Evolutionary conservation across 2,797 vertebrate genomes (phyloP).

Genomic region (Aselliscus stoliczkanus): DNA sequence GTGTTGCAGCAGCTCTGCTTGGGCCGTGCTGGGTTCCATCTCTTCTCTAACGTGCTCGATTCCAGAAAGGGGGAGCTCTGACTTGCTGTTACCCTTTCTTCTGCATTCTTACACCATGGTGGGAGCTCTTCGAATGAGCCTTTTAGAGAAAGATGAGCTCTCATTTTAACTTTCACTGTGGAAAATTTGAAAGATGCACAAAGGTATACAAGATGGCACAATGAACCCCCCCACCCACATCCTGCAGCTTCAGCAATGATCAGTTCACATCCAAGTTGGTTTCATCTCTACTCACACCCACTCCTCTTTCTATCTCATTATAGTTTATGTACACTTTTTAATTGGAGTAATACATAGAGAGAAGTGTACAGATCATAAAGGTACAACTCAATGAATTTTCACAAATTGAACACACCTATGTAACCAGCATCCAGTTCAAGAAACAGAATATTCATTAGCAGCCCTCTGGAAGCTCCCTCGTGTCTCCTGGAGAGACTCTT

Average conservation of each 20-base stretch:
- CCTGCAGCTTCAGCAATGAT: background rate
- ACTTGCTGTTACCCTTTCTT: background rate
- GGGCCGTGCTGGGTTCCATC: background rate
- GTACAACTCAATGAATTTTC: background rate
- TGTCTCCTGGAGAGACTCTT: background rate
- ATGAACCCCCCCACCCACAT: fast-evolving
- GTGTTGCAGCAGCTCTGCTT: background rate
- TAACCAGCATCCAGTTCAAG: background rate
- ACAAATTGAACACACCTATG: background rate
- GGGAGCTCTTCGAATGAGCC: background rate
- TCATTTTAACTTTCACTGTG: background rate
- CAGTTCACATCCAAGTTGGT: background rate
- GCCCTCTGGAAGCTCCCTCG: background rate
- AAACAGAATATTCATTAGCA: background rate
- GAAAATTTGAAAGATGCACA: background rate
- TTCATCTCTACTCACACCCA: background rate
- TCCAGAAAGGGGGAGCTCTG: background rate
- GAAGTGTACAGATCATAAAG: background rate
- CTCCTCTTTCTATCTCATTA: background rate
- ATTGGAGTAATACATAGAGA: background rate
- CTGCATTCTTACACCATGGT: background rate
- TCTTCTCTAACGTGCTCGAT: background rate
- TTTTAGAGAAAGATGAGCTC: background rate
- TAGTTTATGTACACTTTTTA: background rate
- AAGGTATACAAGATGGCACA: background rate